These are phyloP conservation scores for Trypoxylus dichotomus DNA, from an alignment of 1,140 invertebrate genomes.

Conservation along the genomic window DNA sequence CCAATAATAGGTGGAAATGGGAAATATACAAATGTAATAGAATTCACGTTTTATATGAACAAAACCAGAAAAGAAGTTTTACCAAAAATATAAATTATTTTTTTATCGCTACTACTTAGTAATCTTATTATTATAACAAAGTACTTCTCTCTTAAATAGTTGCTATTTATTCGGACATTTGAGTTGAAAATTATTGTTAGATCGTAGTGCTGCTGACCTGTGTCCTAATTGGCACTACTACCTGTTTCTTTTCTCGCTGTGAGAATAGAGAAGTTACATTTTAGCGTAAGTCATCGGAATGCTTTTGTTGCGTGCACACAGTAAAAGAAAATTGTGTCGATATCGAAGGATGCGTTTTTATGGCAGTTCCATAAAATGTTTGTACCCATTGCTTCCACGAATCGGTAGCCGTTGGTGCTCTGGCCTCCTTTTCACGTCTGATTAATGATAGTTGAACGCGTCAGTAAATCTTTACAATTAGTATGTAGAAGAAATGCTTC, in stretches of 20 bases:
- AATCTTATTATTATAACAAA: too few relatives aligned
- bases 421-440: slow-evolving; percentile 3
- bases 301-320: slow-evolving; percentile 1
- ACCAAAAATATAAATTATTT: too few relatives aligned
- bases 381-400: not conserved
- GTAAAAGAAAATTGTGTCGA: not conserved
- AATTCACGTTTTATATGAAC: too few relatives aligned
- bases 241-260: not conserved
- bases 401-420: not conserved
- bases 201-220: not conserved
- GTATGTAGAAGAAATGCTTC: not conserved
- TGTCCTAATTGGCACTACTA: not conserved
- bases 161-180: not conserved
- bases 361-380: slow-evolving; percentile 10
- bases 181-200: not conserved
- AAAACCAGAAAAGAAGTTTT: too few relatives aligned
- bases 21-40: too few relatives aligned
- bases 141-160: not conserved
- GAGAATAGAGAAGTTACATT: slow-evolving; percentile 2
- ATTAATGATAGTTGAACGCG: slow-evolving; percentile 8
- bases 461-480: not conserved
- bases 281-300: slow-evolving; percentile 4
- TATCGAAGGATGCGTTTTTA: slow-evolving; percentile 3
- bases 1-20: too few relatives aligned
- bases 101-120: too few relatives aligned